phyloP scores from a whole-genome alignment of 1,140 invertebrate genomes.

The Papilio xuthus region DNA sequence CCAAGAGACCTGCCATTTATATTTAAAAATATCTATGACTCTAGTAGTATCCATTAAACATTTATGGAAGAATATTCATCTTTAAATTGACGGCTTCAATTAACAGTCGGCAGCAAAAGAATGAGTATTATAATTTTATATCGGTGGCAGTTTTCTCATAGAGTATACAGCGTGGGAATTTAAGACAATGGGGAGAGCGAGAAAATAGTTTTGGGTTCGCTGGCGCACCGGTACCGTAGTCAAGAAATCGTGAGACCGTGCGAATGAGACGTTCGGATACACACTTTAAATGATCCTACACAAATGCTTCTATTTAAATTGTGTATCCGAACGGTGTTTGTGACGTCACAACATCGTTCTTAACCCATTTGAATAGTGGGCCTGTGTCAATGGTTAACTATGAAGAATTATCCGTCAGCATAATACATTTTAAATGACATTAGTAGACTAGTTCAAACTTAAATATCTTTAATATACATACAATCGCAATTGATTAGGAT shows the following conservation, averaged over 20 bases:
- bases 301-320: not conserved
- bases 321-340: not conserved
- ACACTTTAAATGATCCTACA: constrained; percentile 48
- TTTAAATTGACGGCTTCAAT: constrained; percentile 29
- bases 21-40: constrained; percentile 15
- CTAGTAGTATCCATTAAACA: not conserved
- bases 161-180: constrained; percentile 60
- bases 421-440: no score
- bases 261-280: constrained; percentile 48
- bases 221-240: constrained; percentile 52
- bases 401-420: no score
- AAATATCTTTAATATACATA: no score
- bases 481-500: not conserved
- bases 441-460: no score
- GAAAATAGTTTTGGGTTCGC: constrained; percentile 48
- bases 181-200: constrained; percentile 67
- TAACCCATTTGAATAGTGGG: not conserved
- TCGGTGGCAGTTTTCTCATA: constrained; percentile 61
- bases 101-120: constrained; percentile 44
- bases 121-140: constrained; percentile 60
- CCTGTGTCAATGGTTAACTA: no score
- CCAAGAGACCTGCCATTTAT: not conserved
- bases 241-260: constrained; percentile 72
- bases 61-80: constrained; percentile 8
- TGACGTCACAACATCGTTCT: not conserved